Conservation (phyloP, 2,113 vertebrate genomes). For the Lathamus discolor region DNA sequence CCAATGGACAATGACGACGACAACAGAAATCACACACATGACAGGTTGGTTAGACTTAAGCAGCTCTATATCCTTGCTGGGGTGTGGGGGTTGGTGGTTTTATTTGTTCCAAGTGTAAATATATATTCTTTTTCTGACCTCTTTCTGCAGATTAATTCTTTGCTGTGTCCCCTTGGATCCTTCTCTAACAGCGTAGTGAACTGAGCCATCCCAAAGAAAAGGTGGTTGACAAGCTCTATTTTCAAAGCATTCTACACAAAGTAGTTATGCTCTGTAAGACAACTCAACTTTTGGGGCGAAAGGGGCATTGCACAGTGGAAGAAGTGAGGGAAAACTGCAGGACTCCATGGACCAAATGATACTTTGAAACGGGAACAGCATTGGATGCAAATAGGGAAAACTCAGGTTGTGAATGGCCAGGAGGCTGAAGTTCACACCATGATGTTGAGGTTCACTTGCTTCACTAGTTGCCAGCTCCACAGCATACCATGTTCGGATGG, state of each 20-base stretch:
- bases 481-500: neutral
- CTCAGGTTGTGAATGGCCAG: neutral
- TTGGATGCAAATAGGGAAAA: neutral
- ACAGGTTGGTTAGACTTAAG: constrained; percentile 39
- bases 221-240: neutral
- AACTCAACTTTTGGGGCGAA: neutral
- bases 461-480: neutral
- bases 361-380: neutral
- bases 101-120: neutral
- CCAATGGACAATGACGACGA: neutral
- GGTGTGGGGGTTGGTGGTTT: neutral
- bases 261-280: neutral
- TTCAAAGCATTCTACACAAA: neutral
- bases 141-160: neutral
- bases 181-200: constrained; percentile 18
- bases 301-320: neutral
- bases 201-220: neutral
- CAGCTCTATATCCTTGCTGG: neutral
- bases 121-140: neutral
- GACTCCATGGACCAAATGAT: neutral
- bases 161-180: neutral
- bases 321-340: neutral
- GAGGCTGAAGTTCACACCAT: neutral
- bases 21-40: constrained; percentile 20
- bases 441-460: rapidly evolving